Conservation (phyloP, 2,113 vertebrate species). For the Eolophus roseicapilla region DNA sequence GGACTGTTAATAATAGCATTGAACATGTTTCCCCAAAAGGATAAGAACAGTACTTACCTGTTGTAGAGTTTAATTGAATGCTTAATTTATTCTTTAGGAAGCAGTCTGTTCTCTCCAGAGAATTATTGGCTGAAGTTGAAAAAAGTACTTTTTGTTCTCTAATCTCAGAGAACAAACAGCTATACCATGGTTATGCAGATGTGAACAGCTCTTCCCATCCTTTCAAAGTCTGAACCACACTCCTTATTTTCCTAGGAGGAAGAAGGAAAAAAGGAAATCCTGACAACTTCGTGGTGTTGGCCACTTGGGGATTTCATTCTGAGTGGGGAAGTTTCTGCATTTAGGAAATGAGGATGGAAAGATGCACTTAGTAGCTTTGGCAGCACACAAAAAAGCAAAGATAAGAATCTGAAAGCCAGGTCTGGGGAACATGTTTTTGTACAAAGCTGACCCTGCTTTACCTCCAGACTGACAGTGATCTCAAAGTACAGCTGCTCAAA, state of each 20-base stretch:
- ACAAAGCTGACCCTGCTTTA: background rate
- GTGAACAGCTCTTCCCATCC: background rate
- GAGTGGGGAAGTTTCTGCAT: background rate
- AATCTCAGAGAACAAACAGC: background rate
- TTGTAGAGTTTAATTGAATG: slow-evolving; percentile 33
- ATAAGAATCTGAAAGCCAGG: background rate
- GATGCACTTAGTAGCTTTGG: background rate
- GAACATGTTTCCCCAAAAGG: background rate
- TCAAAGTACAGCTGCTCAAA: background rate
- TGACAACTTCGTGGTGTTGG: background rate
- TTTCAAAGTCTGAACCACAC: background rate
- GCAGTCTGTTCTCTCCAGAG: slow-evolving; percentile 12
- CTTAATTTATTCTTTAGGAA: slow-evolving; percentile 54
- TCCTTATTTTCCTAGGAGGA: background rate
- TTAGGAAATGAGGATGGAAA: background rate
- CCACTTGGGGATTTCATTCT: background rate
- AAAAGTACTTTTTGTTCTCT: slow-evolving; percentile 20
- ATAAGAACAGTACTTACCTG: slow-evolving; percentile 2
- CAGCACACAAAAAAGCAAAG: background rate
- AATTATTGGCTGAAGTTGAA: background rate
- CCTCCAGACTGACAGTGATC: background rate
- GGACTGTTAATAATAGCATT: background rate
- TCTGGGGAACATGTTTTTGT: background rate
- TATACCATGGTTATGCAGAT: background rate
- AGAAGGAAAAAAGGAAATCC: background rate